These are phyloP conservation scores for Dendrolimus pini DNA, from an alignment of 2,888 invertebrate genomes.

Conservation along the genomic window DNA sequence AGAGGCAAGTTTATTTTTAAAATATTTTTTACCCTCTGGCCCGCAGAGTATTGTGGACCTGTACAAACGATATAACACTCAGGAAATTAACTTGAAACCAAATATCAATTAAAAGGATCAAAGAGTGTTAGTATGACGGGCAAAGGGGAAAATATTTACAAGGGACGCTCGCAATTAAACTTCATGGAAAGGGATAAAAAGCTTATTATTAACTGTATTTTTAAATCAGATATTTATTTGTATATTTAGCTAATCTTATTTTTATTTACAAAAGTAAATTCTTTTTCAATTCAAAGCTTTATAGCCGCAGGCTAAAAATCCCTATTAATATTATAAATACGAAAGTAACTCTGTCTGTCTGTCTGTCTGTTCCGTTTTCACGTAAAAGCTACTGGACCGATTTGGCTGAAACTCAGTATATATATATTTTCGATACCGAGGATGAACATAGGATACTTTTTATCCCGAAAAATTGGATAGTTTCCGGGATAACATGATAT, in stretches of 20 bases:
- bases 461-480: too few species aligned
- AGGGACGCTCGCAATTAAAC: slow-evolving; percentile 27
- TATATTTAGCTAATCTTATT: background rate
- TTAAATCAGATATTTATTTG: background rate
- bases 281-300: too few species aligned
- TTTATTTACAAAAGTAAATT: background rate
- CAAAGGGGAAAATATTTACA: slow-evolving; percentile 37
- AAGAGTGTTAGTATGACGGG: slow-evolving; percentile 33
- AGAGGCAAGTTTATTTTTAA: too few species aligned
- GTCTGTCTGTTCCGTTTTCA: too few species aligned
- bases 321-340: too few species aligned
- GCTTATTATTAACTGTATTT: slow-evolving; percentile 12
- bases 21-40: background rate
- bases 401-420: too few species aligned
- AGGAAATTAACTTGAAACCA: slow-evolving; percentile 28
- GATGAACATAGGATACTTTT: too few species aligned
- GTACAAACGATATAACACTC: slow-evolving; percentile 6
- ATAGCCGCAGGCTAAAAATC: too few species aligned
- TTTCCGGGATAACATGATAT: too few species aligned
- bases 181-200: slow-evolving; percentile 25
- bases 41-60: background rate
- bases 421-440: too few species aligned
- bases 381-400: too few species aligned
- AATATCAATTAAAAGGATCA: slow-evolving; percentile 48
- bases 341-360: too few species aligned